Evolutionary conservation across 2,888 invertebrate genomes (phyloP).

Genomic region (Scaptomyza cyrtandrae): DNA sequence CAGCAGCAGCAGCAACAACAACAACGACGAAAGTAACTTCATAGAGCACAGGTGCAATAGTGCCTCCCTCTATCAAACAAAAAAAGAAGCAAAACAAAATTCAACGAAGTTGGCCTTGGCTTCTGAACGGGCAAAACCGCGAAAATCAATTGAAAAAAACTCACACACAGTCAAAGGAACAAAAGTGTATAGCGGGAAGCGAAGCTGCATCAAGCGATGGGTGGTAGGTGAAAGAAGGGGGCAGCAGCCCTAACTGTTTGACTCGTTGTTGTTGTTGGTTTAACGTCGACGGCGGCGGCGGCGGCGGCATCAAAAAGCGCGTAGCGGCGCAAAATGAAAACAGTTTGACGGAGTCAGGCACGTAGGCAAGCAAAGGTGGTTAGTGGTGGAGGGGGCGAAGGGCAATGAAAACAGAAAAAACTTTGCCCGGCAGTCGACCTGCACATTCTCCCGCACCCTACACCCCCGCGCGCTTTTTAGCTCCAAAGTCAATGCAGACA

Average conservation of each 20-base stretch:
- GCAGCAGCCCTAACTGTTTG: slow-evolving; percentile 61
- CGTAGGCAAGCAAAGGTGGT: not conserved
- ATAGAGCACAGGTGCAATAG: slow-evolving; percentile 65
- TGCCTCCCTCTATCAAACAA: slow-evolving; percentile 10
- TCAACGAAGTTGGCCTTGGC: slow-evolving; percentile 60
- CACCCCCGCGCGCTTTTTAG: not conserved
- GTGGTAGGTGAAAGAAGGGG: too few relatives aligned
- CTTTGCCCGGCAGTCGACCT: slow-evolving; percentile 60
- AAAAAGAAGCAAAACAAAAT: slow-evolving; percentile 8
- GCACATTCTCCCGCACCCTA: not conserved
- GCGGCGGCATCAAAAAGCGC: slow-evolving; percentile 76
- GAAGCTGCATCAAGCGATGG: slow-evolving; percentile 13
- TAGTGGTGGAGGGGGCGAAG: not conserved
- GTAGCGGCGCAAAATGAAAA: slow-evolving; percentile 79
- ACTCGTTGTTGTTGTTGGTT: slow-evolving; percentile 37
- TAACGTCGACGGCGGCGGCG: slow-evolving; percentile 35
- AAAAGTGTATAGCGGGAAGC: slow-evolving; percentile 35
- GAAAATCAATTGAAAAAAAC: slow-evolving; percentile 78
- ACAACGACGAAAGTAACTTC: slow-evolving; percentile 22
- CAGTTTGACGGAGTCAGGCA: slow-evolving; percentile 68
- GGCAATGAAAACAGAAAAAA: slow-evolving; percentile 64
- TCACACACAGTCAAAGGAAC: slow-evolving; percentile 53
- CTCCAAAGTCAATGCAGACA: slow-evolving; percentile 78
- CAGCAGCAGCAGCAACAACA: slow-evolving; percentile 52
- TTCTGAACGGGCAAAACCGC: slow-evolving; percentile 66